Evolutionary conservation across 1,140 invertebrate species (phyloP), one percentile per base, ranked within the genome.

Genomic region (Hestina assimilis): DNA sequence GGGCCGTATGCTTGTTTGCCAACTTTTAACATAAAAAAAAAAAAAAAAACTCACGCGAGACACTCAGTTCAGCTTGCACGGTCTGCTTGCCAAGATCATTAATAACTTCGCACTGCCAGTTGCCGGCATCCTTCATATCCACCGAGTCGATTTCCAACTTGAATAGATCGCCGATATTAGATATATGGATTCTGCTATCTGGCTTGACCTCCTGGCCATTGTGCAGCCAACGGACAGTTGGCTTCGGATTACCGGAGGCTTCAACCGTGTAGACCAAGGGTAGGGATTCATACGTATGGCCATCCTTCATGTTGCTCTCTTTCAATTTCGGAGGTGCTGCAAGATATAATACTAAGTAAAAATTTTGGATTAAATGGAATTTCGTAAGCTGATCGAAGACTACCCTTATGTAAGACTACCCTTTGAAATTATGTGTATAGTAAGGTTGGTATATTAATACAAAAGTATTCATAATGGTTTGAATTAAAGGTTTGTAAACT

Each of bases 41-140:
- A 14, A 26, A 42, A 12, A 28, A 26, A 57, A 52, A 90, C 90
- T 92, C 87, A 95, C 94, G 91, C 64, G 92, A 92, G 31, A 97
- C 91, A 17, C 91, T 91, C 0, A 97, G 74, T 19, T 92, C 90
- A 17, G 93, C 95, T 66, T 93, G 91, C 12, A 93, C 90, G 24
- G 91, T 90, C 69, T 91, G 92, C 73, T 93, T 93, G 38, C 95
- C 96, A 6, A 94, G 82, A 72, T 93, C 91, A 75, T 97, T 97
- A 7, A 90, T 91, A 24, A 97, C 85, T 9, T 92, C 90, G 53
- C 93, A 93, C 63, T 93, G 92, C 79, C 96, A 98, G 31, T 92
- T 89, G 8, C 95, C 96, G 12, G 92, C 92, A 78, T 98, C 94
- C 47, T 89, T 90, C 33, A 95, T 85, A 58, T 93, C 90, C 0